Conservation (phyloP, 2,113 vertebrate genomes). For the Gulo gulo region DNA sequence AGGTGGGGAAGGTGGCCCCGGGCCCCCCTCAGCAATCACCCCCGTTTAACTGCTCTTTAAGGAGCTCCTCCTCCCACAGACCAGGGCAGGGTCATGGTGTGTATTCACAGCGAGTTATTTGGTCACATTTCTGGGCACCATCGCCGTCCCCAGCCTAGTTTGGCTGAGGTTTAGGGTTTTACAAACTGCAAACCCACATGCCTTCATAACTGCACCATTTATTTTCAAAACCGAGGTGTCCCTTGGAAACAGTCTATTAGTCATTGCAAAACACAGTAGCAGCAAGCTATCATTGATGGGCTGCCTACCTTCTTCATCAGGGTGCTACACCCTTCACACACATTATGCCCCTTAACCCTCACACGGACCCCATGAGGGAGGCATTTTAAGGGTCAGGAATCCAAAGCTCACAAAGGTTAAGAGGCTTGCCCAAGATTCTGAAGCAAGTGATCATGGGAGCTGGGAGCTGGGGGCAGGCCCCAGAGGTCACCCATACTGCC, state of each 20-base stretch:
- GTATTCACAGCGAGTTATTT: conserved; percentile 77
- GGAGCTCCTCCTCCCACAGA: conserved; percentile 75
- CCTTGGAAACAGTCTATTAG: neutral
- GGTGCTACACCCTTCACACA: neutral
- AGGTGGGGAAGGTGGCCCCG: neutral
- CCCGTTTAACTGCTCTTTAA: conserved; percentile 76
- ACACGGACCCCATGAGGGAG: rapidly evolving
- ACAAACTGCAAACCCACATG: neutral
- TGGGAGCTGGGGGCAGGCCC: neutral
- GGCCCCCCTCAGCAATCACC: conserved; percentile 64
- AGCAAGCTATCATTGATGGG: too few relatives aligned
- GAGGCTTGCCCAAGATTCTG: neutral
- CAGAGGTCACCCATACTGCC: too few relatives aligned
- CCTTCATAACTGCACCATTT: neutral
- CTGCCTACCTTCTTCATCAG: neutral
- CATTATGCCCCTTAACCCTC: neutral
- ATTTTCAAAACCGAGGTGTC: neutral
- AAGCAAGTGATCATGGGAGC: neutral
- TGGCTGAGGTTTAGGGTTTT: neutral
- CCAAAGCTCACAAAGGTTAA: neutral
- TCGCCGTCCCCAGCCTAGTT: conserved; percentile 25
- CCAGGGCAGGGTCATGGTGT: conserved; percentile 77
- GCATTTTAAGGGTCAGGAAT: neutral
- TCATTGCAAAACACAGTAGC: neutral
- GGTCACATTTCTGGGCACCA: conserved; percentile 61